Percentiles rank a stretch among this genome's conserved stretches.
These are phyloP conservation scores for Pungitius pungitius DNA, from an alignment of 2,113 vertebrate species.

Conservation along the genomic window DNA sequence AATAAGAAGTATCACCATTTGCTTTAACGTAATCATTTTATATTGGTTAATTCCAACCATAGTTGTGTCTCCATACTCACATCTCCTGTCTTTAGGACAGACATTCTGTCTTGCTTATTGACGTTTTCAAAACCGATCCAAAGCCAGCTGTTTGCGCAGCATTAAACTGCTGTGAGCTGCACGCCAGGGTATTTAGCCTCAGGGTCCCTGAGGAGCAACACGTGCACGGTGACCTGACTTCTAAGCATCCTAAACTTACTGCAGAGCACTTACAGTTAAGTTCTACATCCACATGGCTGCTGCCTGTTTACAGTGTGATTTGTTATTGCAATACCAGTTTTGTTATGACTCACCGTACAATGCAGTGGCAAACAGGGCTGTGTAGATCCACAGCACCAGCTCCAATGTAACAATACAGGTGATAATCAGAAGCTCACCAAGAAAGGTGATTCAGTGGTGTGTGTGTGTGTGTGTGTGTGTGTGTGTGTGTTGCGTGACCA, in stretches of 20 bases:
- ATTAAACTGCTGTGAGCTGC: neutral
- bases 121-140: neutral
- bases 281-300: neutral
- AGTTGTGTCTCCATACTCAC: neutral
- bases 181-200: neutral
- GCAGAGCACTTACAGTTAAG: neutral
- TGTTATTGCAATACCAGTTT: slow-evolving; percentile 10
- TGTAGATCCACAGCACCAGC: slow-evolving; percentile 25
- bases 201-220: slow-evolving; percentile 3
- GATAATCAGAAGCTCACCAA: slow-evolving; percentile 28
- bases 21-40: neutral
- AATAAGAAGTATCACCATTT: neutral
- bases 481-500: slow-evolving; percentile 8
- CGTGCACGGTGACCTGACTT: neutral
- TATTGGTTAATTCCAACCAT: neutral
- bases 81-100: neutral
- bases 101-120: neutral
- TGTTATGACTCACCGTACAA: slow-evolving; percentile 9
- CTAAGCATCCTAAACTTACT: slow-evolving; percentile 2
- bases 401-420: slow-evolving; percentile 31
- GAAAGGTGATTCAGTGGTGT: neutral
- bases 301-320: neutral
- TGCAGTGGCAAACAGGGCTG: slow-evolving; percentile 10
- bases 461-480: slow-evolving; percentile 5
- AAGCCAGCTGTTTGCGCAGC: neutral